phyloP scores from a whole-genome alignment of 1,140 invertebrate genomes.

The Papilio glaucus region DNA sequence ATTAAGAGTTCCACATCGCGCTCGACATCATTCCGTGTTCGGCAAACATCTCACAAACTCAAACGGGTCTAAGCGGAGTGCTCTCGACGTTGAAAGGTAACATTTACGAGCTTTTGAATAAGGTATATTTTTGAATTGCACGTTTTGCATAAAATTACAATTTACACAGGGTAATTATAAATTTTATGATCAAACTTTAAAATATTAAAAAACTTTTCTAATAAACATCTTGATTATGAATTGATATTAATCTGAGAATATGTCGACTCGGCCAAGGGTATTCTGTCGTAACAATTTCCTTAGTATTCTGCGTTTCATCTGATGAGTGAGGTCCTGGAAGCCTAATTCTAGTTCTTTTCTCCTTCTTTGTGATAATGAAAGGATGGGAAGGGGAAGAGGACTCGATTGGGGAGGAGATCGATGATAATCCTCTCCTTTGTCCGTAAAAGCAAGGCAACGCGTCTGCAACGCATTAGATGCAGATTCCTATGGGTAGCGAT shows the following conservation, averaged over 20 bases:
- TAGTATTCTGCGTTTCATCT: too few relatives aligned
- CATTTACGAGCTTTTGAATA: neutral
- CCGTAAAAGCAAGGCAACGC: too few relatives aligned
- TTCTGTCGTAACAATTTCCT: too few relatives aligned
- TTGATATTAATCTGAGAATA: neutral
- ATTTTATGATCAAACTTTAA: constrained; percentile 2
- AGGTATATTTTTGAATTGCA: neutral
- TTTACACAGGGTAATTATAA: neutral
- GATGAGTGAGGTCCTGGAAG: too few relatives aligned
- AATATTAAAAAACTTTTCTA: neutral
- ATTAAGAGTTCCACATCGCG: constrained; percentile 1
- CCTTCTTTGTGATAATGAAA: too few relatives aligned
- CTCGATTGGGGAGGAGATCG: too few relatives aligned
- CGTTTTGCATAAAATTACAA: neutral
- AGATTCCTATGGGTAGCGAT: too few relatives aligned
- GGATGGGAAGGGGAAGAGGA: too few relatives aligned
- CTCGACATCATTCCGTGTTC: constrained; percentile 1
- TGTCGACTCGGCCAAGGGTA: too few relatives aligned
- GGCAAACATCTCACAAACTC: constrained; percentile 1
- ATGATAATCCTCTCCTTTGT: too few relatives aligned
- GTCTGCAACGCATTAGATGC: too few relatives aligned
- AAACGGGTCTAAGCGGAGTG: neutral
- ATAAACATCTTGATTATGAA: neutral
- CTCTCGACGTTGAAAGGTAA: neutral
- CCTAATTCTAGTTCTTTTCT: too few relatives aligned